A percentile compares a stretch with the other conserved stretches of the same genome.
Conservation (phyloP, 2,797 vertebrate genomes). For the Argentina silus region DNA sequence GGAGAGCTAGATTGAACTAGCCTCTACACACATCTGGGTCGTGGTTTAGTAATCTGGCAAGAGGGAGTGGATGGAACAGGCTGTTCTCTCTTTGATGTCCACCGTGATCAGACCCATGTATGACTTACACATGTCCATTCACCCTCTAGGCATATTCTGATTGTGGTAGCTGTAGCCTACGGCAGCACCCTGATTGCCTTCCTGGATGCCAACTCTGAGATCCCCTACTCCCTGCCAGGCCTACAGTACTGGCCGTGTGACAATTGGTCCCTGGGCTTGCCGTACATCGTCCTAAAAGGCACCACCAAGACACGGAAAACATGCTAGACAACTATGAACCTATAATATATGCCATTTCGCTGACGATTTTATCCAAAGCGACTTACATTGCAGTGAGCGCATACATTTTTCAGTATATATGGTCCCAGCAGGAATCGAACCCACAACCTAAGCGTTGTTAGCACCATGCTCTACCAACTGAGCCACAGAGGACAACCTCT, state of each 20-base stretch:
- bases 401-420: too few species aligned
- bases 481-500: too few species aligned
- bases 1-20: too few species aligned
- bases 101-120: neutral
- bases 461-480: too few species aligned
- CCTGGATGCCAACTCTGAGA: slow-evolving; percentile 83
- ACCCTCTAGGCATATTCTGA: slow-evolving; percentile 88
- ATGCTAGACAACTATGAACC: slow-evolving; percentile 56
- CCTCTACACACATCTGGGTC: too few species aligned
- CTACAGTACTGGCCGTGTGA: slow-evolving; percentile 90
- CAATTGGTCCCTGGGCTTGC: slow-evolving; percentile 81
- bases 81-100: neutral
- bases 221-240: slow-evolving; percentile 80
- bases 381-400: too few species aligned
- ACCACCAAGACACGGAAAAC: slow-evolving; percentile 61
- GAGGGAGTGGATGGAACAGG: neutral
- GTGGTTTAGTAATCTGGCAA: neutral
- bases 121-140: slow-evolving; percentile 19
- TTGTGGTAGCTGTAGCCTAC: slow-evolving; percentile 88
- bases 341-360: too few species aligned
- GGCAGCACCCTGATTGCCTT: slow-evolving; percentile 82
- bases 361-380: too few species aligned
- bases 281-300: slow-evolving; percentile 80
- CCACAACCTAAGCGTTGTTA: too few species aligned
- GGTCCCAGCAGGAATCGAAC: too few species aligned